Conservation (phyloP, 2,888 invertebrate species). For the Tachina grossa region DNA sequence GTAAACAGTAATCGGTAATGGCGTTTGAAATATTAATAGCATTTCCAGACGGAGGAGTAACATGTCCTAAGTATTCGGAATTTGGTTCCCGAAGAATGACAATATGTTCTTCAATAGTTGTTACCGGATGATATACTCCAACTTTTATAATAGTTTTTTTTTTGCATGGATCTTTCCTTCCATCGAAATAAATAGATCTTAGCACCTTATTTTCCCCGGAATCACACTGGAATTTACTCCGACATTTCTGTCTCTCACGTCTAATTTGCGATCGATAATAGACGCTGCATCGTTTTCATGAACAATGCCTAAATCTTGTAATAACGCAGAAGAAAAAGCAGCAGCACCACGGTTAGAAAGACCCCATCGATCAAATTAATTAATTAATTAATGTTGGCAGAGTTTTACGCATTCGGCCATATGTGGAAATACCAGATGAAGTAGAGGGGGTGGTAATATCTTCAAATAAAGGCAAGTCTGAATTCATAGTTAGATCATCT, state of each 20-base stretch:
- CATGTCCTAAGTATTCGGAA: constrained; percentile 32
- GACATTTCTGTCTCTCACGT: constrained; percentile 17
- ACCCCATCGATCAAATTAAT: too few relatives aligned
- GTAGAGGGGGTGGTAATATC: constrained; percentile 30
- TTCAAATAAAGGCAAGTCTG: constrained; percentile 20
- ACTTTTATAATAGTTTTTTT: constrained; percentile 25
- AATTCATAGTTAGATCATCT: constrained; percentile 10
- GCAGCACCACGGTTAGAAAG: too few relatives aligned
- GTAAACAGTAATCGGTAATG: too few relatives aligned
- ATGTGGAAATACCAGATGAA: background rate
- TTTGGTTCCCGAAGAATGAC: constrained; percentile 26
- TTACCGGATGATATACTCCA: constrained; percentile 24
- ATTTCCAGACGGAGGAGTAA: background rate
- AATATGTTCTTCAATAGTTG: constrained; percentile 32
- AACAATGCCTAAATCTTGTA: too few relatives aligned
- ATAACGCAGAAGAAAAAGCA: background rate
- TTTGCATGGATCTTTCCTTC: constrained; percentile 17
- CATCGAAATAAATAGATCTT: constrained; percentile 23
- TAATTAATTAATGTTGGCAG: too few relatives aligned
- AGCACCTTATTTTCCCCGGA: constrained; percentile 16
- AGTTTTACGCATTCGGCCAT: constrained; percentile 2
- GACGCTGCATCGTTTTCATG: constrained; percentile 15
- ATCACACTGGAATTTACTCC: constrained; percentile 18
- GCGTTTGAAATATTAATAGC: too few relatives aligned
- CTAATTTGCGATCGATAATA: constrained; percentile 13